Percentiles rank a stretch among this genome's conserved stretches.
Conservation (phyloP, 2,113 vertebrate genomes). For the Trogon surrucura region DNA sequence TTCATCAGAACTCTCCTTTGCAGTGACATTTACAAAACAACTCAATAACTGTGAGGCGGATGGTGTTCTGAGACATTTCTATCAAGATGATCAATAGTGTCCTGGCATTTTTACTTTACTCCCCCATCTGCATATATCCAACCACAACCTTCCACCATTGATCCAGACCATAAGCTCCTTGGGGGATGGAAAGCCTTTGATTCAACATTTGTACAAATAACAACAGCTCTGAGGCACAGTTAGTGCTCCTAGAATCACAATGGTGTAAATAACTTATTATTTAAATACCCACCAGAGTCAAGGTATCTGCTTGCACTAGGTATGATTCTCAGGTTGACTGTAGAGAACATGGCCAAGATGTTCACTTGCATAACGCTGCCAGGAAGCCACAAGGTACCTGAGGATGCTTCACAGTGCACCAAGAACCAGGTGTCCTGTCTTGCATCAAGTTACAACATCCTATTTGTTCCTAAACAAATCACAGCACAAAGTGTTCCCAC, state of each 20-base stretch:
- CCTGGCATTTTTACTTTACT: neutral
- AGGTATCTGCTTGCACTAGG: neutral
- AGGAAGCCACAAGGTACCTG: neutral
- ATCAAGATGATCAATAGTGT: neutral
- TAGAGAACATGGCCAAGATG: neutral
- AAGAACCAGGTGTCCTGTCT: neutral
- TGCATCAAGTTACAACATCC: neutral
- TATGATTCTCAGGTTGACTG: neutral
- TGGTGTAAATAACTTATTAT: neutral
- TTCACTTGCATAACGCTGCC: neutral
- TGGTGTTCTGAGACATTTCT: neutral
- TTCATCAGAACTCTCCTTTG: conserved; percentile 20
- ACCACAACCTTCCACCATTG: neutral
- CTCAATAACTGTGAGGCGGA: neutral
- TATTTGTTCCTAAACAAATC: neutral
- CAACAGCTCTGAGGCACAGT: rapidly evolving
- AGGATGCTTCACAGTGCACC: neutral
- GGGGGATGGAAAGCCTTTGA: neutral
- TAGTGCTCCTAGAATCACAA: neutral
- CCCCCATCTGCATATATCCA: neutral
- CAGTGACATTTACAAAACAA: conserved; percentile 10
- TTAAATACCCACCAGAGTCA: neutral
- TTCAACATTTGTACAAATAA: neutral
- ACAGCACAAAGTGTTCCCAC: neutral
- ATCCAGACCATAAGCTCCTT: neutral